Base-by-base conservation (phyloP, 2,888 invertebrate species). In the Flexamia atlantica region DNA sequence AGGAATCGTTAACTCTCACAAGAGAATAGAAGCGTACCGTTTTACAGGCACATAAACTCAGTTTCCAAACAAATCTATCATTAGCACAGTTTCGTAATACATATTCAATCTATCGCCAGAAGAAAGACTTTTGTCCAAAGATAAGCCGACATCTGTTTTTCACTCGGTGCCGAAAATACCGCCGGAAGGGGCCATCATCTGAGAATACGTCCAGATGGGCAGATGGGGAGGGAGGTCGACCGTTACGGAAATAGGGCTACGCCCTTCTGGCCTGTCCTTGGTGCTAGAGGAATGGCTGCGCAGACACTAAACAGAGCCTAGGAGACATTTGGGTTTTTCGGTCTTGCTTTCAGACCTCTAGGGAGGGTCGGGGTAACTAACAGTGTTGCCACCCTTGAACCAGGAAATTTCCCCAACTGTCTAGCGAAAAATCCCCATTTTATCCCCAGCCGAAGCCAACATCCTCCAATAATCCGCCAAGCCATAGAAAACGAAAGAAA, bases 111-210 rank as follows among this genome's bases (percentile, higher is more conserved):
- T 14, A 14, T 57, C 25, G 50, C 57, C 23, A 3, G 23, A 23
- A 2, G 57, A 23, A 30, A 64, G 57, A 57, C 20, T 57, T n/a
- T 64, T 14, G 64, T 0, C 64, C 28, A 23, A 14, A 64, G 30
- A 64, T 64, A 64, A 64, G 30, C 14, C 64, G 14, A 9, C 64
- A 64, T 64, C 64, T 64, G 64, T 64, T 64, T 64, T 17, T 4
- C 2, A 30, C 17, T 50, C 7, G 53, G 64, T 3, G 28, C 64
- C 17, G 12, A 64, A 64, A 28, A 64, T 64, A 64, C 20, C 9
- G 32, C 30, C 25, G 40, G 36, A 36, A 70, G 36, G 4, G 40
- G 14, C 36, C 70, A 70, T 70, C 40, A 10, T 23, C 17, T 4
- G 30, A 17, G 64, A 64, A 64, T 64, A 28, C 20, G 64, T 28